phyloP scores from a whole-genome alignment of 2,113 vertebrate species.

The Loxodonta africana region DNA sequence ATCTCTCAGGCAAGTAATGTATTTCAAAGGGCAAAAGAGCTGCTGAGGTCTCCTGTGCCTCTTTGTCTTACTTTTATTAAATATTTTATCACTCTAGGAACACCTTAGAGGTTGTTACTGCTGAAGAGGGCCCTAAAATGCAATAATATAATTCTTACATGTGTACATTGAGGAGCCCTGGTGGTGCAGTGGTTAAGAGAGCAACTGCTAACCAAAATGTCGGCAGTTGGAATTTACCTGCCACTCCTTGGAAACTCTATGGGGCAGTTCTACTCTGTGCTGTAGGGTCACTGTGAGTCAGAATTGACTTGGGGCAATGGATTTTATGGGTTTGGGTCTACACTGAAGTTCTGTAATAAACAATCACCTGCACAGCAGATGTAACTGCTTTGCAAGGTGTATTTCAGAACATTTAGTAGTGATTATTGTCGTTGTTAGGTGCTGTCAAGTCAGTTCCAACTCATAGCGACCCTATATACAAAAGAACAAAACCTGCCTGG shows the following conservation, averaged over 20 bases:
- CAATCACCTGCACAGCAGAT: not conserved
- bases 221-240: too few relatives aligned
- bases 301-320: too few relatives aligned
- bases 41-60: conserved; percentile 75
- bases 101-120: conserved; percentile 78
- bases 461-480: too few relatives aligned
- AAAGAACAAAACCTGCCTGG: too few relatives aligned
- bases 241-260: too few relatives aligned
- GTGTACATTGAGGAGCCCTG: not conserved
- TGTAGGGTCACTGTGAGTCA: too few relatives aligned
- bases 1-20: conserved; percentile 77
- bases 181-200: too few relatives aligned
- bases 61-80: conserved; percentile 87
- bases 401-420: not conserved
- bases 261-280: too few relatives aligned
- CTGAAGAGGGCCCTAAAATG: conserved; percentile 66
- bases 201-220: too few relatives aligned
- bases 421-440: too few relatives aligned
- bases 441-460: too few relatives aligned
- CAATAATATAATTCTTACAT: conserved; percentile 50
- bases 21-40: conserved; percentile 82
- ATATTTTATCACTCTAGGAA: conserved; percentile 84
- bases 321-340: not conserved
- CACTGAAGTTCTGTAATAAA: not conserved
- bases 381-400: not conserved